Evolutionary conservation across 2,888 invertebrate genomes (phyloP).

Genomic region (Marasmarcha lunaedactyla): DNA sequence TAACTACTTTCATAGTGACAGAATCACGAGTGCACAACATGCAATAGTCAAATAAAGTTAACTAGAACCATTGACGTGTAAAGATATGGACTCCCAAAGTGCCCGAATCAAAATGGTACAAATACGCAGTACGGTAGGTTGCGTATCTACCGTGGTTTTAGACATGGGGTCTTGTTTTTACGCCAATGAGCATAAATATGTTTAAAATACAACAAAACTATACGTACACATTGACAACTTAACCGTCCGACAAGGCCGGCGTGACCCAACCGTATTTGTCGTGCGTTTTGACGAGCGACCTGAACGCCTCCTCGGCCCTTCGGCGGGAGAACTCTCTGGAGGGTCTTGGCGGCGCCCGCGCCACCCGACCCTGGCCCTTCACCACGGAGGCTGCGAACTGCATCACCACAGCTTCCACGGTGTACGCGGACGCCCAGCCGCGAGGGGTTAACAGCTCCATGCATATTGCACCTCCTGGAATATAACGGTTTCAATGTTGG

Average conservation of each 20-base stretch:
- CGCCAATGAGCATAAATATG: too few relatives aligned
- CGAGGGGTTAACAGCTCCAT: conserved; percentile 89
- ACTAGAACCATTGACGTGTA: too few relatives aligned
- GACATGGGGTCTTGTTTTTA: too few relatives aligned
- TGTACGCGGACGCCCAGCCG: conserved; percentile 90
- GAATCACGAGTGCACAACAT: too few relatives aligned
- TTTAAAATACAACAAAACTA: too few relatives aligned
- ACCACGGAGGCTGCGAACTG: conserved; percentile 91
- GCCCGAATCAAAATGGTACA: too few relatives aligned
- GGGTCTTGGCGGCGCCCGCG: conserved; percentile 82
- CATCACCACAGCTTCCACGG: conserved; percentile 89
- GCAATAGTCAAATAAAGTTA: too few relatives aligned
- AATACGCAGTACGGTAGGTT: too few relatives aligned
- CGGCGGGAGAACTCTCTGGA: conserved; percentile 82
- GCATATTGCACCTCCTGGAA: conserved; percentile 83
- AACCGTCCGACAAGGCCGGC: conserved; percentile 87
- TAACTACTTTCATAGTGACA: too few relatives aligned
- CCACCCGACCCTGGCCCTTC: conserved; percentile 87
- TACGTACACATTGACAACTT: conserved; percentile 29
- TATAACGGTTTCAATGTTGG: too few relatives aligned
- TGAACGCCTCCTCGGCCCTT: conserved; percentile 89
- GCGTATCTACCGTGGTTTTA: too few relatives aligned
- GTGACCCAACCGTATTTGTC: conserved; percentile 95
- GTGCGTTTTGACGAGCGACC: conserved; percentile 88
- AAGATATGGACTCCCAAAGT: too few relatives aligned